phyloP scores from a whole-genome alignment of 2,797 vertebrate genomes.

The Atherinosoma microstoma region DNA sequence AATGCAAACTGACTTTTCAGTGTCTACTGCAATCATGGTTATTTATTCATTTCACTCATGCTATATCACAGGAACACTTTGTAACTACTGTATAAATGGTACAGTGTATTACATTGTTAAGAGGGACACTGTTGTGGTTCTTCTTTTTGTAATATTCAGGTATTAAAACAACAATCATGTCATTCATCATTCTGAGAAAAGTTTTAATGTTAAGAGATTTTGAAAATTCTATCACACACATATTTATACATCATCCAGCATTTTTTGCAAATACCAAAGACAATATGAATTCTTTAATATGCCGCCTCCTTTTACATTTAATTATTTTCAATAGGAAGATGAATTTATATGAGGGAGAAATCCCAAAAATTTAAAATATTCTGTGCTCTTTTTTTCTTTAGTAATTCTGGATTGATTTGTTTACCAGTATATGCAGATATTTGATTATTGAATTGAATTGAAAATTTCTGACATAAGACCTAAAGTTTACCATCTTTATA shows the following conservation, averaged over 20 bases:
- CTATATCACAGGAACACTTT: neutral
- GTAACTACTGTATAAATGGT: neutral
- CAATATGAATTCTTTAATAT: neutral
- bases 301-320: neutral
- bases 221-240: neutral
- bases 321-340: neutral
- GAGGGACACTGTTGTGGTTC: slow-evolving; percentile 15
- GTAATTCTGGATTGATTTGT: neutral
- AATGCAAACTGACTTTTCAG: slow-evolving; percentile 14
- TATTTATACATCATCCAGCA: slow-evolving; percentile 54
- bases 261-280: slow-evolving; percentile 74
- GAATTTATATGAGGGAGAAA: neutral
- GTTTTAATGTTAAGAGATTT: slow-evolving; percentile 17
- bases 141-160: slow-evolving; percentile 19
- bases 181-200: slow-evolving; percentile 10
- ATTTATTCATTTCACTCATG: slow-evolving; percentile 1
- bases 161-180: slow-evolving; percentile 20
- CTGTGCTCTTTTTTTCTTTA: neutral
- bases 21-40: neutral
- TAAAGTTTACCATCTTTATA: neutral
- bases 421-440: neutral
- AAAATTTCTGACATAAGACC: neutral
- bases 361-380: neutral
- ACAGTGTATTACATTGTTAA: slow-evolving; percentile 29
- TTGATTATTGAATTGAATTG: neutral